Percentiles rank a stretch among this genome's conserved stretches.
Evolutionary conservation across 2,888 invertebrate species (phyloP).

Genomic region (Drosophila lutescens): DNA sequence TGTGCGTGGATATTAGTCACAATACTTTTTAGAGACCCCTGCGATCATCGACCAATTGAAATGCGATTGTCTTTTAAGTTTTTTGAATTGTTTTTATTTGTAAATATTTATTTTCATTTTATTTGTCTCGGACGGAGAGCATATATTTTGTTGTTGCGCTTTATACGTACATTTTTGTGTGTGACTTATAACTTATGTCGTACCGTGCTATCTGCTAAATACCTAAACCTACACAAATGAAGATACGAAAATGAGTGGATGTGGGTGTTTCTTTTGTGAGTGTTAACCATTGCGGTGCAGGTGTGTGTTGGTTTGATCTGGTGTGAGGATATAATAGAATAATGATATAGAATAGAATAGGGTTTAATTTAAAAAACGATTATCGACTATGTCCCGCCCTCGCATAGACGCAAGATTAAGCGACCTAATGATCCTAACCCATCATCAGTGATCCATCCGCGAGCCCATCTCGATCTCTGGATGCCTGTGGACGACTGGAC

Average conservation of each 20-base stretch:
- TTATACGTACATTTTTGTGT: constrained; percentile 36
- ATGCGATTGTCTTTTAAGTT: constrained; percentile 15
- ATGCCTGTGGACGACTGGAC: constrained; percentile 5
- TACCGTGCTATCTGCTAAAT: constrained; percentile 68
- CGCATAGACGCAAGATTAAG: constrained; percentile 39
- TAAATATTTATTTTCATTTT: constrained; percentile 37
- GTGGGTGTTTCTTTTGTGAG: constrained; percentile 14
- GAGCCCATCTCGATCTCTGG: constrained; percentile 36
- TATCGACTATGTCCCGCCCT: constrained; percentile 51
- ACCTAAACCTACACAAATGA: constrained; percentile 76
- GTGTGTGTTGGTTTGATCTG: not conserved
- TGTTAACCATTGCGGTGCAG: constrained; percentile 35
- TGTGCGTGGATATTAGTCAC: constrained; percentile 1
- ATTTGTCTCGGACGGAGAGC: constrained; percentile 35
- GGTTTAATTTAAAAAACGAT: constrained; percentile 46
- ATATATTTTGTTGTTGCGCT: constrained; percentile 24
- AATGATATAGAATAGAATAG: constrained; percentile 47
- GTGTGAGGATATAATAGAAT: constrained; percentile 40
- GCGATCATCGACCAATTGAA: constrained; percentile 16
- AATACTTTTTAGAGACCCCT: not conserved
- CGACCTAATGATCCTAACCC: constrained; percentile 19
- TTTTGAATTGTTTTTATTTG: constrained; percentile 40
- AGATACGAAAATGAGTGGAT: constrained; percentile 43
- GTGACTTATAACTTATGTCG: constrained; percentile 66
- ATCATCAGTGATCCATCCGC: constrained; percentile 27